Evolutionary conservation across 2,113 vertebrate genomes (phyloP).

Genomic region (Brachypteracias leptosomus): DNA sequence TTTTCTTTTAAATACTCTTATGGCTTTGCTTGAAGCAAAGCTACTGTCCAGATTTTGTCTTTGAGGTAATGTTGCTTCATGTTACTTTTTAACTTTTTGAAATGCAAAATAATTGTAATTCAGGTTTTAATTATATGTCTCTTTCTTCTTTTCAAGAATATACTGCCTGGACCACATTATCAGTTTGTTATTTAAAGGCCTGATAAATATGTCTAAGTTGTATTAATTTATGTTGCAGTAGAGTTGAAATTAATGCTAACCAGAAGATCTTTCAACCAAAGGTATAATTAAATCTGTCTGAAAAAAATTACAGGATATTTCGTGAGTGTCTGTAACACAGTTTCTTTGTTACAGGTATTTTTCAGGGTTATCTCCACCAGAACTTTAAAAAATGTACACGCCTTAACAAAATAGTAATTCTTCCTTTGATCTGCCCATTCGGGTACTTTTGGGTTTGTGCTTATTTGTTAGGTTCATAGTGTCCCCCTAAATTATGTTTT

Average conservation of each 20-base stretch:
- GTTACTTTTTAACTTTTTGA: conserved; percentile 13
- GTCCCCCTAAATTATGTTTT: neutral
- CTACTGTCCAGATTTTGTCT: neutral
- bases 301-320: conserved; percentile 5
- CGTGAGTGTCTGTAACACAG: neutral
- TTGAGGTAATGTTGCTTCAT: neutral
- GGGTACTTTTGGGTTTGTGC: neutral
- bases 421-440: neutral
- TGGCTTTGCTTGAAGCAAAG: neutral
- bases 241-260: conserved; percentile 44
- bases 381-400: neutral
- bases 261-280: conserved; percentile 9
- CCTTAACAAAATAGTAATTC: neutral
- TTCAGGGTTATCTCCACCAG: neutral
- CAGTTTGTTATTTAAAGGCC: conserved; percentile 32
- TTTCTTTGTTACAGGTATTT: neutral
- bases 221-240: conserved; percentile 27
- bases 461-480: neutral
- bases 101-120: conserved; percentile 4
- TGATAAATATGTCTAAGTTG: conserved; percentile 7
- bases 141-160: neutral
- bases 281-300: conserved; percentile 44
- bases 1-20: conserved; percentile 4
- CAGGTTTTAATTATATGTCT: conserved; percentile 17
- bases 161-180: neutral